A percentile compares a stretch with the other conserved stretches of the same genome.
Evolutionary conservation across 1,140 invertebrate species (phyloP).

Genomic region (Platyura marginata): DNA sequence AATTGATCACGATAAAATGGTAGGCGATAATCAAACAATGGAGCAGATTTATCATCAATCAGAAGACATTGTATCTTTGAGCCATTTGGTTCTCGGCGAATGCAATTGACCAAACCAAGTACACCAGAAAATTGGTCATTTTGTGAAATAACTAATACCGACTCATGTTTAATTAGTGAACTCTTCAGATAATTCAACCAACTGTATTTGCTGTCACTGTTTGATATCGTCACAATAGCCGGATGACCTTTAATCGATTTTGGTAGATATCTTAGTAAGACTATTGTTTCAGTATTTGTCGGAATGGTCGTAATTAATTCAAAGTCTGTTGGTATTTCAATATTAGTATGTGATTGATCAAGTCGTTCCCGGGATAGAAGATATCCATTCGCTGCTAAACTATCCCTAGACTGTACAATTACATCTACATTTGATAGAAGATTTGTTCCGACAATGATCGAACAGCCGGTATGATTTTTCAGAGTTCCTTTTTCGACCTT

Average conservation of each 20-base stretch:
- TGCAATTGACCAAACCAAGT: conserved; percentile 63
- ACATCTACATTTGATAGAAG: conserved; percentile 15
- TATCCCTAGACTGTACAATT: conserved; percentile 14
- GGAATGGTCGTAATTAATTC: conserved; percentile 15
- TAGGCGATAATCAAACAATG: conserved; percentile 39
- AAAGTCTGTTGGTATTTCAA: conserved; percentile 10
- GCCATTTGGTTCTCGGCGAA: conserved; percentile 47
- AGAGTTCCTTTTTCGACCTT: conserved; percentile 40
- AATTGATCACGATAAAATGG: conserved; percentile 44
- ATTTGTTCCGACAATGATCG: conserved; percentile 32
- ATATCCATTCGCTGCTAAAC: conserved; percentile 26
- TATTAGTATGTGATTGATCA: conserved; percentile 7
- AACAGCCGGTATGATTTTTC: conserved; percentile 30
- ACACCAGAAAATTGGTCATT: conserved; percentile 53
- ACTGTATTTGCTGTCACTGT: conserved; percentile 21
- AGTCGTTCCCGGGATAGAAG: conserved; percentile 26
- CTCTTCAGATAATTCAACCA: conserved; percentile 36
- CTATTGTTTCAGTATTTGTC: conserved; percentile 11
- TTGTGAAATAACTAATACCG: conserved; percentile 33
- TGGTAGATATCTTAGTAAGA: conserved; percentile 18
- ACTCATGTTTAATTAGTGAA: conserved; percentile 29
- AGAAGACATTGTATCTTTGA: conserved; percentile 38
- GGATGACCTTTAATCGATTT: conserved; percentile 12
- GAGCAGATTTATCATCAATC: conserved; percentile 42
- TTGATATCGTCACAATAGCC: conserved; percentile 14